A percentile compares a stretch with the other conserved stretches of the same genome.
phyloP scores from a whole-genome alignment of 2,797 vertebrate genomes.

The Sebastes matsubarae region DNA sequence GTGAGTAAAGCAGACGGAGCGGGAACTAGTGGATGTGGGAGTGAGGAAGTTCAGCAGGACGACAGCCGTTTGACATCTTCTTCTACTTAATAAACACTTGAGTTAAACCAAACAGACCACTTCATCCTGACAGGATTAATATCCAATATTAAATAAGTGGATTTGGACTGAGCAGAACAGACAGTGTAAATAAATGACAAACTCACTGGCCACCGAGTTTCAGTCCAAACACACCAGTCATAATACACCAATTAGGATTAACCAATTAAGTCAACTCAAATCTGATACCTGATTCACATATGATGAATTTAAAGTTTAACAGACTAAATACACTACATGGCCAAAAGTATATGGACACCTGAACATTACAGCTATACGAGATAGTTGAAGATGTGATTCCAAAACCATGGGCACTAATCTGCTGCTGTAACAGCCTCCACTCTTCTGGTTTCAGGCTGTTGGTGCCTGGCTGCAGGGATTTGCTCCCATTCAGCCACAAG shows the following conservation, averaged over 20 bases:
- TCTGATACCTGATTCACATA: neutral
- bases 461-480: neutral
- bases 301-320: neutral
- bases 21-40: neutral
- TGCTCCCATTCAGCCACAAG: neutral
- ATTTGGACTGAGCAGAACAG: neutral
- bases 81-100: constrained; percentile 36
- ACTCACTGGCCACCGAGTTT: neutral
- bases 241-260: neutral
- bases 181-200: constrained; percentile 16
- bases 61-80: constrained; percentile 23
- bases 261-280: neutral
- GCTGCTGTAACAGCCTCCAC: neutral
- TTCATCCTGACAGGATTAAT: constrained; percentile 16
- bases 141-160: neutral
- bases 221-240: neutral
- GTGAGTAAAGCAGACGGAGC: neutral
- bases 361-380: neutral
- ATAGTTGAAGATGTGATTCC: neutral
- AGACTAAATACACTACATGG: neutral
- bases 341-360: neutral
- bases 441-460: neutral
- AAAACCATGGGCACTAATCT: neutral
- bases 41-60: constrained; percentile 27
- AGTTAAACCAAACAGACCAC: constrained; percentile 26